These are phyloP conservation scores for Dasysyrphus albostriatus DNA, from an alignment of 2,888 invertebrate genomes.

Conservation along the genomic window DNA sequence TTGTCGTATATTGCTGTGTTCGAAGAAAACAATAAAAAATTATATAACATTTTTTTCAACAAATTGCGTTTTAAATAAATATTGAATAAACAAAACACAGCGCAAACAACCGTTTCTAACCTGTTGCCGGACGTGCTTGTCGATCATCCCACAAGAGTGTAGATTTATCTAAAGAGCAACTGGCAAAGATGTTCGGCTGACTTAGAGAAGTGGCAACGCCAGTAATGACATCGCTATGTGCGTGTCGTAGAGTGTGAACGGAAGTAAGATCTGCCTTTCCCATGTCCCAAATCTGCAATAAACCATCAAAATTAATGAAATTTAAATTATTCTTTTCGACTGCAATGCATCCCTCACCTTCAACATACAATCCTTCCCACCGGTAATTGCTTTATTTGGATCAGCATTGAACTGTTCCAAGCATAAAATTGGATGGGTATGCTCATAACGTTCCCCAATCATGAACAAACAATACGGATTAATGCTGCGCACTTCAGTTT, in stretches of 20 bases:
- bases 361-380: conserved; percentile 80
- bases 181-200: conserved; percentile 77
- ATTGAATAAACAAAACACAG: neutral
- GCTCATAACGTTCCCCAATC: conserved; percentile 80
- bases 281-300: conserved; percentile 81
- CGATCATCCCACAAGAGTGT: conserved; percentile 80
- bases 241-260: conserved; percentile 76
- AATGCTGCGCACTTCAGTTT: conserved; percentile 79
- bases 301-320: neutral
- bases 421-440: conserved; percentile 80
- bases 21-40: neutral
- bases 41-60: neutral
- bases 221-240: conserved; percentile 79
- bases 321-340: neutral
- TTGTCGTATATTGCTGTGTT: conserved; percentile 64
- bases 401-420: conserved; percentile 79
- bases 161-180: conserved; percentile 79
- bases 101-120: conserved; percentile 65
- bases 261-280: conserved; percentile 80
- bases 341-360: conserved; percentile 77
- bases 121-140: conserved; percentile 79
- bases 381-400: conserved; percentile 79
- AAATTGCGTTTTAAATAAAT: conserved; percentile 52
- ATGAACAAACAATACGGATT: conserved; percentile 81
- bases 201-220: conserved; percentile 77